phyloP scores from a whole-genome alignment of 2,113 vertebrate species.

The Heteronetta atricapilla region DNA sequence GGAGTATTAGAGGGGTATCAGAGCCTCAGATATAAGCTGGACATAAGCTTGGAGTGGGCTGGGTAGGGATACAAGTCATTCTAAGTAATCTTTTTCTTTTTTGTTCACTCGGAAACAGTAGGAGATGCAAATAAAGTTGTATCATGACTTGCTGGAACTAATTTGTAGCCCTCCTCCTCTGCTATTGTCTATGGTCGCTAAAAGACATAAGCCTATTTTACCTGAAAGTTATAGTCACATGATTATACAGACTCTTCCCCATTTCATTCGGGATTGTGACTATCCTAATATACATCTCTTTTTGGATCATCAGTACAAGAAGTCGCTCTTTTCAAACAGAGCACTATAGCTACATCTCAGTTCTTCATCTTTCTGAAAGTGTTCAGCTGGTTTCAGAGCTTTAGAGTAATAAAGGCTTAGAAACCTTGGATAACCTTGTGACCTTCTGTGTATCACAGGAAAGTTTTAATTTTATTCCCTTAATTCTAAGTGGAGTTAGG shows the following conservation, averaged over 20 bases:
- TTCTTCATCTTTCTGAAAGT: neutral
- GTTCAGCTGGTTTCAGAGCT: neutral
- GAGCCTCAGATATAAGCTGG: neutral
- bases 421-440: neutral
- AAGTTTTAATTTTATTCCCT: neutral
- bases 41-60: neutral
- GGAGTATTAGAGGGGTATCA: neutral
- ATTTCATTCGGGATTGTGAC: neutral
- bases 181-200: neutral
- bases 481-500: neutral
- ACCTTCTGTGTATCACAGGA: neutral
- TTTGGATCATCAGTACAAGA: neutral
- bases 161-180: neutral
- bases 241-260: neutral
- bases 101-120: neutral
- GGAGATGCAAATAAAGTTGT: neutral
- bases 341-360: neutral
- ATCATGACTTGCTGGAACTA: neutral
- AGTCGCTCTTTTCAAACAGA: neutral
- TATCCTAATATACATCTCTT: neutral
- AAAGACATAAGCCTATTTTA: neutral
- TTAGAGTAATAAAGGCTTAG: neutral
- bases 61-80: neutral
- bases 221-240: fast-evolving
- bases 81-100: neutral